Evolutionary conservation across 2,113 vertebrate species (phyloP), one percentile per base, ranked within the genome.

Genomic region (Bujurquina vittata): DNA sequence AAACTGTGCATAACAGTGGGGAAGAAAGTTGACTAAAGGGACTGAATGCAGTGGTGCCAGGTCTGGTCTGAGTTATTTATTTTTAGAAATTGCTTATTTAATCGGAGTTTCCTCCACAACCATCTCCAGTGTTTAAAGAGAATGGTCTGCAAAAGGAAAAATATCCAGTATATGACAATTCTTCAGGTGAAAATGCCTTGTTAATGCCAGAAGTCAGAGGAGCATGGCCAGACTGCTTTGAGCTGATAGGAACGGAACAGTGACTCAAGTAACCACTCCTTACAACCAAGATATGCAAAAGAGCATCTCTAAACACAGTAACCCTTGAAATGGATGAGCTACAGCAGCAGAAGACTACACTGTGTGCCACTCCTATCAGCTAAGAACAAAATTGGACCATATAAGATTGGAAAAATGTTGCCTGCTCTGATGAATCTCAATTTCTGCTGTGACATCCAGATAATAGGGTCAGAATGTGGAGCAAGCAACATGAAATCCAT

Each of bases 391-490:
- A 67, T 18, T 22, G 17, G 46, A 49, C 40, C 40, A 69, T 4
- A 49, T 15, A 20, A 23, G 63, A 49, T 20, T 69, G 0, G 9
- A 69, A 69, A 69, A 69, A 11, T 3, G 0, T 22, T 46, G 0
- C 10, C 4, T 67, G 63, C 15, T 49, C 63, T 46, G 63, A 26
- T 67, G 63, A 2, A 3, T 1, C 33, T 35, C 33, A 7, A 8
- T 35, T 35, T 35, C 33, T 35, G 31, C 31, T 33, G 31, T 33
- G 33, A 35, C 33, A 35, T 35, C 33, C 33, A 35, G 33, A 8
- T 35, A 35, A 0, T 49, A 29, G 15, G 63, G 22, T 49, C 63
- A 0, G 63, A 49, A 49, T 0, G 7, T 35, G 33, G 26, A 17
- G 43, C 23, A 0, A 6, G 23, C n/a, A 37, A 37, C 63, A 26